Conservation (phyloP, 2,888 invertebrate genomes). For the Aethes cnicana region DNA sequence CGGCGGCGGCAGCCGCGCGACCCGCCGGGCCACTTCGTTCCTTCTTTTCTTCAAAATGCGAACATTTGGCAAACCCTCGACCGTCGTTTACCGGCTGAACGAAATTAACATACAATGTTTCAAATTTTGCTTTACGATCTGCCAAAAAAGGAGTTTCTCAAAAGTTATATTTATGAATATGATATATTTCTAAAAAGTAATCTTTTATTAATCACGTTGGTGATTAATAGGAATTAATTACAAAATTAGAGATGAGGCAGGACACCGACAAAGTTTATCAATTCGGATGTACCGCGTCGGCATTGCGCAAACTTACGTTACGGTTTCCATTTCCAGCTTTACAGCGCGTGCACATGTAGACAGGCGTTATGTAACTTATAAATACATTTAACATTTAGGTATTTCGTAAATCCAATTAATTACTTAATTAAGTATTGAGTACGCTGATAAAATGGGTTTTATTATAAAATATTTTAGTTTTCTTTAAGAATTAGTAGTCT, state of each 20-base stretch:
- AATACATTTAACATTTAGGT: too few species aligned
- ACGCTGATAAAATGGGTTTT: too few species aligned
- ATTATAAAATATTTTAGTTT: too few species aligned
- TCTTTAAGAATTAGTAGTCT: too few species aligned
- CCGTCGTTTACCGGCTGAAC: conserved; percentile 3
- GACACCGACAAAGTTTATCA: conserved; percentile 80
- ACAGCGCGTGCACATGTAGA: conserved; percentile 5
- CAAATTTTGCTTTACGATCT: neutral
- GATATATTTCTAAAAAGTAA: neutral
- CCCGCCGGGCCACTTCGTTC: conserved; percentile 63
- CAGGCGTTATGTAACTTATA: too few species aligned
- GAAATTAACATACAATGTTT: conserved; percentile 11
- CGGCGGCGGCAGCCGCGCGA: conserved; percentile 44
- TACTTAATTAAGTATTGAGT: too few species aligned
- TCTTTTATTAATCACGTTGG: neutral
- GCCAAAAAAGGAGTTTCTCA: neutral
- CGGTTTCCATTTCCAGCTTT: conserved; percentile 6
- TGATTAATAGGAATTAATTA: conserved; percentile 25
- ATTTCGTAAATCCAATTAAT: too few species aligned
- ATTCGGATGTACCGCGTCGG: conserved; percentile 74
- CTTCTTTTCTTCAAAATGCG: conserved; percentile 66
- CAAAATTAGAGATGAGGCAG: conserved; percentile 44
- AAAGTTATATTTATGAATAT: neutral
- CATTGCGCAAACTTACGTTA: conserved; percentile 69
- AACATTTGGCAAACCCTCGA: conserved; percentile 37